Evolutionary conservation across 2,888 invertebrate genomes (phyloP), one percentile per base, ranked within the genome.

Genomic region (Microchrysa polita): DNA sequence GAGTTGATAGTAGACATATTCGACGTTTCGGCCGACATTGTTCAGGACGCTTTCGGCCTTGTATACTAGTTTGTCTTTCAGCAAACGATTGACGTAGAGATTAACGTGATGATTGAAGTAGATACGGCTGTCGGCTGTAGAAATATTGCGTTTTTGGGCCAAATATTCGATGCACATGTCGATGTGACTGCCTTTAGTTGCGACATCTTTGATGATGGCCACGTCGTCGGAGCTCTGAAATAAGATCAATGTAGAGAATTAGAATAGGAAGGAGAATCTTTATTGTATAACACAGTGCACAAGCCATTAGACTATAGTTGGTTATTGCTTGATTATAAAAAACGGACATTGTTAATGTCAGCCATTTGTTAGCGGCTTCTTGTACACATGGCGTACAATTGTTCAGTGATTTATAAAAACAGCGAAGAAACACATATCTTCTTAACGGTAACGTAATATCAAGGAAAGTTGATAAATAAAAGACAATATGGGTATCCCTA

Each of bases 121-220:
- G 23, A 81, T 82, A 1, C 77, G 20, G 0, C 76, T 42, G 0
- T 80, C 74, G 9, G 81, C 78, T 55, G 81, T 79, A 0, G 81
- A 77, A 67, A 80, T 81, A 5, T 76, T 76, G 10, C 75, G 76
- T 16, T 77, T 77, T 14, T 53, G 65, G 0, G 84, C 80, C 79
- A 83, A 81, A 76, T 80, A 85, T 22, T 81, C 80, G 73, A 84
- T 78, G 75, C 84, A 84, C 10, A 83, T 77, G 1, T 82, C 80
- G 9, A 85, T 80, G 77, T 82, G 78, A 57, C 83, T 83, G 34
- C 85, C 85, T 74, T 84, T 85, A n/a, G 84, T 84, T 52, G 83
- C 84, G 23, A 84, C 77, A 18, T 79, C 78, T 53, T 76, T 75
- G n/a, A 78, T 74, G 12, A 78, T 73, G 4, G 74, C 40, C 14